phyloP scores from a whole-genome alignment of 2,888 invertebrate species.

The Agelastica alni region DNA sequence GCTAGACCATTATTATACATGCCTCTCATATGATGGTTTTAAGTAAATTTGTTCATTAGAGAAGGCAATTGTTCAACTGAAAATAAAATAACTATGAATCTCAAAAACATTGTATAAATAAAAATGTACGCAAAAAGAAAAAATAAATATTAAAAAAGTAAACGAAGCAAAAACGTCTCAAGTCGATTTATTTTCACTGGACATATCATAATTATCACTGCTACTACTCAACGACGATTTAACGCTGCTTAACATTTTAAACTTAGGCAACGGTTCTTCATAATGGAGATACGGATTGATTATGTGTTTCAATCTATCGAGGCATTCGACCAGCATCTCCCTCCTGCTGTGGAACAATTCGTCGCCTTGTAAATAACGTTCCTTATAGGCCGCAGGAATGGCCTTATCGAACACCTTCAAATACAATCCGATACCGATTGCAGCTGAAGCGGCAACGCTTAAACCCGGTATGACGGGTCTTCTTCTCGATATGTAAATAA shows the following conservation, averaged over 20 bases:
- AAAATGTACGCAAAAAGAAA: too few species aligned
- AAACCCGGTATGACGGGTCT: slow-evolving; percentile 68
- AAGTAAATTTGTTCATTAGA: too few species aligned
- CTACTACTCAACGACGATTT: slow-evolving; percentile 2
- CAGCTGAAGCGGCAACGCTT: slow-evolving; percentile 58
- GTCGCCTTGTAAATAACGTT: slow-evolving; percentile 55
- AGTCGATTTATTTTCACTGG: too few species aligned
- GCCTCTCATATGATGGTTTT: too few species aligned
- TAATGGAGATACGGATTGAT: slow-evolving; percentile 64
- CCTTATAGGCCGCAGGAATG: slow-evolving; percentile 45
- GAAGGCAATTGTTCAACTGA: too few species aligned
- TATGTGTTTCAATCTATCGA: slow-evolving; percentile 57
- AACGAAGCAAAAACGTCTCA: too few species aligned
- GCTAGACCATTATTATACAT: too few species aligned
- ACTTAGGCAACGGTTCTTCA: slow-evolving; percentile 49
- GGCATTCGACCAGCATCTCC: slow-evolving; percentile 45
- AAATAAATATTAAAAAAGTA: too few species aligned
- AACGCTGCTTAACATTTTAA: slow-evolving; percentile 25
- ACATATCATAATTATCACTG: too few species aligned
- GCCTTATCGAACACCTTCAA: slow-evolving; percentile 61
- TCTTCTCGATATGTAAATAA: slow-evolving; percentile 59
- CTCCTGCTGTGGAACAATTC: slow-evolving; percentile 52
- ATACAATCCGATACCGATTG: slow-evolving; percentile 62
- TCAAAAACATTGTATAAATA: too few species aligned
- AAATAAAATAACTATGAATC: too few species aligned